These are phyloP conservation scores for Cossypha heuglini DNA, from an alignment of 2,797 vertebrate species.

Conservation along the genomic window DNA sequence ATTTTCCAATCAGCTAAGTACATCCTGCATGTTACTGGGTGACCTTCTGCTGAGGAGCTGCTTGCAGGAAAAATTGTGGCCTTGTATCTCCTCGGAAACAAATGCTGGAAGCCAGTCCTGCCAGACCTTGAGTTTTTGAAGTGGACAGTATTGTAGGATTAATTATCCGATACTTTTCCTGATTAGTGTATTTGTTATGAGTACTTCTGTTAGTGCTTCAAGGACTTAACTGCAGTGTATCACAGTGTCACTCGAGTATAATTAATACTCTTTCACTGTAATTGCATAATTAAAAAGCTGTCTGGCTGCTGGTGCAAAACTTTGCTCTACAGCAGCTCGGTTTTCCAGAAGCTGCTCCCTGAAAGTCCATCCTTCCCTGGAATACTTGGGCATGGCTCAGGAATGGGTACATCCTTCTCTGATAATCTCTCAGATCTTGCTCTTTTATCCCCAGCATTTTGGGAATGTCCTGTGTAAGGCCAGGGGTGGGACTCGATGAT, in stretches of 20 bases:
- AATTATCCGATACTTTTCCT: slow-evolving; percentile 53
- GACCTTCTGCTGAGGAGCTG: slow-evolving; percentile 39
- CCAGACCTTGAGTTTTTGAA: slow-evolving; percentile 48
- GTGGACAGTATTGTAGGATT: slow-evolving; percentile 13
- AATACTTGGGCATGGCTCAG: neutral
- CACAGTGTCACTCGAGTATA: neutral
- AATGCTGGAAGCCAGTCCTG: slow-evolving; percentile 46
- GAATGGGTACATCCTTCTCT: fast-evolving
- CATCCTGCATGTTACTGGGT: neutral
- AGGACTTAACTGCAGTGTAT: slow-evolving; percentile 53
- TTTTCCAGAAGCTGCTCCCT: neutral
- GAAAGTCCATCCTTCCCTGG: neutral
- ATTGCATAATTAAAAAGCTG: slow-evolving; percentile 57
- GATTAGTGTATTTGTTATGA: slow-evolving; percentile 45
- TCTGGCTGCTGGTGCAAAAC: neutral
- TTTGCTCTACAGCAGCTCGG: neutral
- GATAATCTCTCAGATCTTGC: neutral
- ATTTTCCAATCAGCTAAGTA: slow-evolving; percentile 63
- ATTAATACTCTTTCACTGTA: slow-evolving; percentile 43
- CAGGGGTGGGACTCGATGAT: neutral
- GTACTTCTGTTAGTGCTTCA: slow-evolving; percentile 48
- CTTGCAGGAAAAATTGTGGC: slow-evolving; percentile 26
- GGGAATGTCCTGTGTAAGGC: neutral
- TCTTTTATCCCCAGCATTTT: neutral
- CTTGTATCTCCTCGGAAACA: slow-evolving; percentile 40